A percentile compares a stretch with the other conserved stretches of the same genome.
Evolutionary conservation across 2,888 invertebrate species (phyloP).

Genomic region (Pandemis heparana): DNA sequence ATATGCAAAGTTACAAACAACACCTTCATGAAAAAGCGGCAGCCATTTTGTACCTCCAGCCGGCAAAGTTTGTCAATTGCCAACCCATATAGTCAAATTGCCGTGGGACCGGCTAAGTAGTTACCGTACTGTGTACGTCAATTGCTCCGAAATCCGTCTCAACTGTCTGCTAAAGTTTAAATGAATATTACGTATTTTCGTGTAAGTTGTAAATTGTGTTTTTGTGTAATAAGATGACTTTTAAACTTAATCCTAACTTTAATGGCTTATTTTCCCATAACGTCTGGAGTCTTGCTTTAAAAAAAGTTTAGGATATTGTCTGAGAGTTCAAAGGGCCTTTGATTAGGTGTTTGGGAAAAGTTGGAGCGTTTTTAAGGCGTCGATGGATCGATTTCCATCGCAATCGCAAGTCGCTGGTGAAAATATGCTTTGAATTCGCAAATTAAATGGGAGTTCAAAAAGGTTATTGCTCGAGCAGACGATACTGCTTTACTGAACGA

Average conservation of each 20-base stretch:
- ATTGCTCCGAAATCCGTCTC: constrained; percentile 54
- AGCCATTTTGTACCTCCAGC: background rate
- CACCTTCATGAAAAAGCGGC: background rate
- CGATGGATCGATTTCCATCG: background rate
- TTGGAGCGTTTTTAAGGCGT: background rate
- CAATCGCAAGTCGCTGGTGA: background rate
- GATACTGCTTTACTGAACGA: background rate
- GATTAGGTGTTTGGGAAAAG: constrained; percentile 20
- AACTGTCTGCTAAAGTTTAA: constrained; percentile 37
- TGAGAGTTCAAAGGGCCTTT: constrained; percentile 19
- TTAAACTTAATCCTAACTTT: constrained; percentile 69
- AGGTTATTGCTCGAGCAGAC: background rate
- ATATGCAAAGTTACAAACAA: background rate
- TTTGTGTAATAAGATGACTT: constrained; percentile 74
- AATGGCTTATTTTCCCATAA: constrained; percentile 64
- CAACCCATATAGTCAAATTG: constrained; percentile 4
- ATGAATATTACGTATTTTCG: constrained; percentile 54
- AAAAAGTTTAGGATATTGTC: constrained; percentile 33
- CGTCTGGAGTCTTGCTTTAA: constrained; percentile 11
- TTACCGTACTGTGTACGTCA: constrained; percentile 11
- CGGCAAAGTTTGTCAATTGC: background rate
- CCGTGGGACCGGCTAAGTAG: background rate
- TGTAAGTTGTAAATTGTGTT: constrained; percentile 75
- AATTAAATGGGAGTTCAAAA: background rate
- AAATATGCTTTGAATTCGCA: background rate